Base-by-base conservation (phyloP, 2,797 vertebrate species). In the Takifugu ocellatus region DNA sequence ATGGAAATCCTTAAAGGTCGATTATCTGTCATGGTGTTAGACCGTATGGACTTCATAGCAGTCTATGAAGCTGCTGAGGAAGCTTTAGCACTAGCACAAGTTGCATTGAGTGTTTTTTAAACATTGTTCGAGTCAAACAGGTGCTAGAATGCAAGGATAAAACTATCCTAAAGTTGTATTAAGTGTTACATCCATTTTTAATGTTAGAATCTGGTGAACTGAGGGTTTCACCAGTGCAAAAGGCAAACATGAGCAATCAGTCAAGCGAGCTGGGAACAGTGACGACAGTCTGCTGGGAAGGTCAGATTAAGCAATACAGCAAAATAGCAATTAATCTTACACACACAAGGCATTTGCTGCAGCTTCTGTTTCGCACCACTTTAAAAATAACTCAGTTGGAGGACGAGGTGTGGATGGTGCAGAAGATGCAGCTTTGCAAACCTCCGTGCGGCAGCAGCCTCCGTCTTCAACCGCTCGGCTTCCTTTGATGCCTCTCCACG, bases 401-500 rank as follows among this genome's bases (percentile, higher is more conserved):
- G 54, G 26, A 54, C 52, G 43, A 25, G 45, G 36, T 16, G 63
- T 54, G 56, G 59, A 72, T 68, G 55, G 45, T 25, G 24, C 33
- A 43, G 46, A 63, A 45, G 71, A 72, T 54, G 61, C 70, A 61
- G 44, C 62, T 68, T 70, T 70, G 54, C 54, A 75, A 70, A 61
- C 63, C 65, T 74, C 61, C 26, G 17, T 43, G 71, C 8, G 25
- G 67, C 49, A 55, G 58, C 64, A 75, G 59, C 53, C 59, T 52
- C 71, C 62, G 77, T 83, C 74, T 70, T 69, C 69, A 76, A 54
- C 71, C 70, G 58, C 71, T 51, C 51, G 1, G 26, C 44, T 77
- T 68, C 56, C 71, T 86, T 85, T 84, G 84, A 84, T 81, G 79
- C 73, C 54, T 53, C 68, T 66, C 76, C 33, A 55, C 42, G 72